Percentiles rank a stretch among this genome's conserved stretches.
Conservation (phyloP, 2,113 vertebrate species). For the Atractosteus spatula region DNA sequence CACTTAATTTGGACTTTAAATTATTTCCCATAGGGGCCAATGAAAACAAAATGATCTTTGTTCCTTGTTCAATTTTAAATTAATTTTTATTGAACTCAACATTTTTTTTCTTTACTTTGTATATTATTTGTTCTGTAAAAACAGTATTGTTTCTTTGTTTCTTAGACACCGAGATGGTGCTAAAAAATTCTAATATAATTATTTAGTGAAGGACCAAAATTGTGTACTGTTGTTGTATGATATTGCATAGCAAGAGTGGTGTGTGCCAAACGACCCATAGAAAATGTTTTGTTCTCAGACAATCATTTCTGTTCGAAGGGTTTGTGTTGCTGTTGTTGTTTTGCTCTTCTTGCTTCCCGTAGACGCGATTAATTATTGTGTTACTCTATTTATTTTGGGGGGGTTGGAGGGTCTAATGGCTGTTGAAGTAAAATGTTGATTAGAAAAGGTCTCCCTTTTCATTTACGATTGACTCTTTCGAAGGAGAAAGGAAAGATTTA, state of each 20-base stretch:
- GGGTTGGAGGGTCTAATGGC: constrained; percentile 27
- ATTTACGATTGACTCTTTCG: constrained; percentile 48
- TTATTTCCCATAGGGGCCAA: constrained; percentile 70
- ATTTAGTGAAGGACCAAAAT: constrained; percentile 93
- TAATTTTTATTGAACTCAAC: constrained; percentile 74
- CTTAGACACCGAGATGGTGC: constrained; percentile 63
- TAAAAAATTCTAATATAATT: constrained; percentile 89
- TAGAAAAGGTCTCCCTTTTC: constrained; percentile 45
- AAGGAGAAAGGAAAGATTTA: constrained; percentile 51
- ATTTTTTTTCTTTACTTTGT: constrained; percentile 65
- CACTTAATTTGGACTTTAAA: constrained; percentile 60
- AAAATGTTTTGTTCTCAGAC: constrained; percentile 72
- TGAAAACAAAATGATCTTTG: constrained; percentile 50
- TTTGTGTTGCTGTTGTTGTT: constrained; percentile 59
- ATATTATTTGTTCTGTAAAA: constrained; percentile 79
- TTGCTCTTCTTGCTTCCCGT: constrained; percentile 48
- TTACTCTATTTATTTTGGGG: constrained; percentile 68
- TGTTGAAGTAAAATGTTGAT: constrained; percentile 50
- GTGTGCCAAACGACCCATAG: constrained; percentile 83
- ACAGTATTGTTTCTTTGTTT: constrained; percentile 80
- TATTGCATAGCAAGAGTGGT: constrained; percentile 64
- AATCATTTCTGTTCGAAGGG: constrained; percentile 78
- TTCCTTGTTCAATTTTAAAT: constrained; percentile 67
- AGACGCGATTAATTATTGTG: constrained; percentile 64
- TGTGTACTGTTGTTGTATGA: constrained; percentile 74